These are phyloP conservation scores for Hipparchia sbordonii DNA, from an alignment of 2,888 invertebrate genomes.

Conservation along the genomic window DNA sequence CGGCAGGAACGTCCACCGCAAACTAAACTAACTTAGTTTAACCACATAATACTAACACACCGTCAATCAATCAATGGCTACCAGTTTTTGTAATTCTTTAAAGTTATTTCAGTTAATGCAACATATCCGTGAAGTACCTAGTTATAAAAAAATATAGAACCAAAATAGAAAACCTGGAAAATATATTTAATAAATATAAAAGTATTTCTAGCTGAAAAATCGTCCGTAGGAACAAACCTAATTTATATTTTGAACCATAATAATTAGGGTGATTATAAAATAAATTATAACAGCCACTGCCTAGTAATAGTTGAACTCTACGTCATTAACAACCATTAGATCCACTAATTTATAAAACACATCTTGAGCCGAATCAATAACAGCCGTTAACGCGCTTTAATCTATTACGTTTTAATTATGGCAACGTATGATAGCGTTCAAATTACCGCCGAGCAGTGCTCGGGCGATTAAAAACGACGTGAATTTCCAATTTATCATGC, in stretches of 20 bases:
- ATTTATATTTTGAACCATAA: neutral
- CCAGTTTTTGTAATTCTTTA: too few species aligned
- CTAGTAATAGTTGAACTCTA: neutral
- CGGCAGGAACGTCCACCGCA: too few species aligned
- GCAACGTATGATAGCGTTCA: slow-evolving; percentile 27
- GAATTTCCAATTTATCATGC: slow-evolving; percentile 27
- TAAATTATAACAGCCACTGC: neutral
- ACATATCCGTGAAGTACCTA: too few species aligned
- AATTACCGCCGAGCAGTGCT: slow-evolving; percentile 31
- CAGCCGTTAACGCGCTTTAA: neutral
- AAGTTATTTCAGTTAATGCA: too few species aligned
- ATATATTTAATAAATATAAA: too few species aligned
- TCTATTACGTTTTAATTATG: slow-evolving; percentile 11
- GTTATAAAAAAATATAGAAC: too few species aligned
- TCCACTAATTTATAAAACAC: slow-evolving; percentile 7
- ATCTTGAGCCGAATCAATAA: neutral
- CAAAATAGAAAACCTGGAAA: too few species aligned
- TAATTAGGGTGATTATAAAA: neutral
- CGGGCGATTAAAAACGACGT: slow-evolving; percentile 23
- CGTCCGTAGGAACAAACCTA: neutral
- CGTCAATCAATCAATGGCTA: too few species aligned
- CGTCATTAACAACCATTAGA: neutral
- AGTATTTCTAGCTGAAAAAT: too few species aligned
- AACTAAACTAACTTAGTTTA: too few species aligned
- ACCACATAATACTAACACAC: neutral